Percentiles rank a stretch among this genome's conserved stretches.
phyloP scores from a whole-genome alignment of 2,797 vertebrate species.

The Gymnothorax javanicus region DNA sequence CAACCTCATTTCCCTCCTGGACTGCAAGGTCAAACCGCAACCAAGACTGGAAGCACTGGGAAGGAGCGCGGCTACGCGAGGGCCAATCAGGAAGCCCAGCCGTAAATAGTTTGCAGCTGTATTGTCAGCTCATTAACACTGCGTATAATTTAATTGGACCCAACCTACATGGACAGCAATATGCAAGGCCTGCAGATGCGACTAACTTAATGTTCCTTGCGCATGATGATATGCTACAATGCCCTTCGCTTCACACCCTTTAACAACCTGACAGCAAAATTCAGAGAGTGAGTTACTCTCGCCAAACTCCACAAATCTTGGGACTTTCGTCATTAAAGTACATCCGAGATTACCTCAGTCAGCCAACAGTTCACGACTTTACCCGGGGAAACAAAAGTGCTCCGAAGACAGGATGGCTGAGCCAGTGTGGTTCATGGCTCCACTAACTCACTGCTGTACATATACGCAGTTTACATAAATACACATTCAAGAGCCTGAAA shows the following conservation, averaged over 20 bases:
- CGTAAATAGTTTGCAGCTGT: not conserved
- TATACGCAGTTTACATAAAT: not conserved
- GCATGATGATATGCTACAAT: not conserved
- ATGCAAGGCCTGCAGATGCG: not conserved
- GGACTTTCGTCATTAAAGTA: constrained; percentile 47
- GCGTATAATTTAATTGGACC: not conserved
- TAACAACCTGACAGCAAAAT: constrained; percentile 6
- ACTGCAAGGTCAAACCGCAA: not conserved
- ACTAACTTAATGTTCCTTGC: not conserved
- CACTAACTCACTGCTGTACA: not conserved
- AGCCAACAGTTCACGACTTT: not conserved
- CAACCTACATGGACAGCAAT: not conserved
- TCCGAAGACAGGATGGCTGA: not conserved
- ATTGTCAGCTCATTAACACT: not conserved
- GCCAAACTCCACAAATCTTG: constrained; percentile 34
- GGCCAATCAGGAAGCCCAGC: not conserved
- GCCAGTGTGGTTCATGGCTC: not conserved
- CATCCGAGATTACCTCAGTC: constrained; percentile 51
- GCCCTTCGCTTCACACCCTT: constrained; percentile 33
- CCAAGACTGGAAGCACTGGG: not conserved
- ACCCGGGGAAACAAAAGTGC: not conserved
- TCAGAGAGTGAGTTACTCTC: constrained; percentile 8
- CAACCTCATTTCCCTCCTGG: not conserved
- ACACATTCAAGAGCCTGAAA: not conserved
- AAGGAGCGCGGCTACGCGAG: not conserved